Percentiles rank a stretch among this genome's conserved stretches.
Evolutionary conservation across 2,888 invertebrate genomes (phyloP).

Genomic region (Amblyteles armatorius): DNA sequence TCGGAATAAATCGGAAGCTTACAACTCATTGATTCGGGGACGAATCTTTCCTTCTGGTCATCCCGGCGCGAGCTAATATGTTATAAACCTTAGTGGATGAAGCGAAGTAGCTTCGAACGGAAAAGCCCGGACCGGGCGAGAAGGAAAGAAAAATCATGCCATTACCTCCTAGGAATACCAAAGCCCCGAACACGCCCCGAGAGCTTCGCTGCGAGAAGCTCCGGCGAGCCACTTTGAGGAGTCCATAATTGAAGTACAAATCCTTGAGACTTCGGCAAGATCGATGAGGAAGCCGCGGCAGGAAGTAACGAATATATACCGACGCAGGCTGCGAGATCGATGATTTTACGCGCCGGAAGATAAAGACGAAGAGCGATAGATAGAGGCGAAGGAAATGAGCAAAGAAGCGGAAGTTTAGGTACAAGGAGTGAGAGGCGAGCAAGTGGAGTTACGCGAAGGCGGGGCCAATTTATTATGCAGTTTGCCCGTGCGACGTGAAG

Average conservation of each 20-base stretch:
- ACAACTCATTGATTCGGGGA: conserved; percentile 5
- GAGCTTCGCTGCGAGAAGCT: conserved; percentile 20
- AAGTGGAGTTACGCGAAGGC: conserved; percentile 11
- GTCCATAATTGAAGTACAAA: conserved; percentile 56
- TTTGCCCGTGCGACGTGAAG: conserved; percentile 29
- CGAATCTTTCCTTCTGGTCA: background rate
- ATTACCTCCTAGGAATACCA: conserved; percentile 24
- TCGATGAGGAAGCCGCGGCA: conserved; percentile 13
- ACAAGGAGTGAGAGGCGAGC: background rate
- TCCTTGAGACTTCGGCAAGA: conserved; percentile 13
- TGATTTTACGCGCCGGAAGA: conserved; percentile 18
- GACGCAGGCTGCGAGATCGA: conserved; percentile 1
- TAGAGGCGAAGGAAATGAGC: background rate
- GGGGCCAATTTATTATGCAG: conserved; percentile 37
- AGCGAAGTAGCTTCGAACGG: conserved; percentile 1
- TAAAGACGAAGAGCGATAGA: background rate
- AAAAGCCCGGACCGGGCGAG: background rate
- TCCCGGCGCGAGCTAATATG: background rate
- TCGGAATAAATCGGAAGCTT: conserved; percentile 25
- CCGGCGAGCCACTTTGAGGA: conserved; percentile 34
- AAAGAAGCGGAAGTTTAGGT: background rate
- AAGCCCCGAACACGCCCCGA: conserved; percentile 16
- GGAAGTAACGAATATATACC: conserved; percentile 27
- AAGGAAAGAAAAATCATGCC: conserved; percentile 26
- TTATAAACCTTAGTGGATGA: background rate